Evolutionary conservation across 23 tunicate genomes (phyloP), one percentile per base, ranked within the genome.

Genomic region (Styela plicata): DNA sequence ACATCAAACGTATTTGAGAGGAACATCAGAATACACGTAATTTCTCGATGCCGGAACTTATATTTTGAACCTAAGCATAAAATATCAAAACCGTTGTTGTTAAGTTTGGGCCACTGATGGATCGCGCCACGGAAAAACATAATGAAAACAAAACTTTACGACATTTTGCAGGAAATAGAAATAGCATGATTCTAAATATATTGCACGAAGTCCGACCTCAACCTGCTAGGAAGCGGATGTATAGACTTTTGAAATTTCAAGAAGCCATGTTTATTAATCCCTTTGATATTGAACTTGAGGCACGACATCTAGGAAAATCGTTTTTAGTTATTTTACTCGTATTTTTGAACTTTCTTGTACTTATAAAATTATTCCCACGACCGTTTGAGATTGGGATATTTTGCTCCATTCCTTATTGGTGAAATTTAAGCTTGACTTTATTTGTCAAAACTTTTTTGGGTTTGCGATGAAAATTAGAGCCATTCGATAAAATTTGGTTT

Each of bases 181-280:
- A 67, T 24, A 67, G 22, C 19, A 27, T 29, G 31, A 25, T 18
- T 67, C 71, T 27, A 25, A 67, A 44, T 44, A n/a, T n/a, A 18
- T 27, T 67, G 71, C 71, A 67, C 71, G 71, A 67, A 27, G 65
- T 0, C 21, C 21, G n/a, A 62, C 30, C 16, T 24, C 30, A 24
- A 67, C 31, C 16, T 67, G 0, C 24, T 27, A 67, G 71, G 71
- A 67, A 67, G 71, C 71, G 71, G 71, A 67, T 67, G 22, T 24
- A 24, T 67, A 67, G 71, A 29, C 71, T 67, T 27, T 67, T 67
- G 24, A 67, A 67, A 18, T 67, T 67, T 67, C 71, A 67, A 67
- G 17, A 0, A 67, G 24, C 71, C 16, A 67, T 24, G 71, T 18
- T 13, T 67, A 67, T 16, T 67, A 25, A 67, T 67, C 71, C 31